A percentile compares a stretch with the other conserved stretches of the same genome.
phyloP scores from a whole-genome alignment of 1,140 invertebrate species.

The Solen grandis region DNA sequence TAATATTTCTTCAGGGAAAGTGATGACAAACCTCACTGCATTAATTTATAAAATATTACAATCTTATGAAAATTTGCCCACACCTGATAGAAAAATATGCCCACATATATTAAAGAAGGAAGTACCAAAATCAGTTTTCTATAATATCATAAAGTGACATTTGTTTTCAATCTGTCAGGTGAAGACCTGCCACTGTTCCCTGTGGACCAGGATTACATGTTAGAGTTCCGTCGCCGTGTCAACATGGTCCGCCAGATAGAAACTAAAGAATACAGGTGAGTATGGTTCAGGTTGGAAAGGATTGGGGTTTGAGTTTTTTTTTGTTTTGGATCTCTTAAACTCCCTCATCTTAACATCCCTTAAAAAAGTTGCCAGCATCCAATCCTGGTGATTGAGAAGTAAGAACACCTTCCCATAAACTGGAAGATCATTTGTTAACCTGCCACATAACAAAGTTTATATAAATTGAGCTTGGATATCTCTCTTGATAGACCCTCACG shows the following conservation, averaged over 20 bases:
- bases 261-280: slow-evolving; percentile 70
- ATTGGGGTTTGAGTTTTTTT: not conserved
- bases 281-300: too few species aligned
- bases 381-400: not conserved
- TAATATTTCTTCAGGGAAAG: too few species aligned
- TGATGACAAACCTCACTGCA: too few species aligned
- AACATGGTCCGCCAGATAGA: slow-evolving; percentile 90
- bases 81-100: too few species aligned
- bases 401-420: not conserved
- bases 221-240: slow-evolving; percentile 87
- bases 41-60: too few species aligned
- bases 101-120: too few species aligned
- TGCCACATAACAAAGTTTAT: not conserved
- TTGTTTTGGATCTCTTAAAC: not conserved
- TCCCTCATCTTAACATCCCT: not conserved
- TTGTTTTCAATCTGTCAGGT: slow-evolving; percentile 82
- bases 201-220: slow-evolving; percentile 86
- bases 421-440: not conserved
- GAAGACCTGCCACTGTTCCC: slow-evolving; percentile 92
- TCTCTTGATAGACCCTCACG: too few species aligned
- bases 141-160: not conserved
- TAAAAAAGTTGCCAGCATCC: too few species aligned
- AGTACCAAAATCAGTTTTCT: too few species aligned
- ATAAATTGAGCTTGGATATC: not conserved
- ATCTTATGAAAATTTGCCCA: too few species aligned